A percentile compares a stretch with the other conserved stretches of the same genome.
These are phyloP conservation scores for Caradrina kadenii DNA, from an alignment of 2,888 invertebrate genomes.

Conservation along the genomic window DNA sequence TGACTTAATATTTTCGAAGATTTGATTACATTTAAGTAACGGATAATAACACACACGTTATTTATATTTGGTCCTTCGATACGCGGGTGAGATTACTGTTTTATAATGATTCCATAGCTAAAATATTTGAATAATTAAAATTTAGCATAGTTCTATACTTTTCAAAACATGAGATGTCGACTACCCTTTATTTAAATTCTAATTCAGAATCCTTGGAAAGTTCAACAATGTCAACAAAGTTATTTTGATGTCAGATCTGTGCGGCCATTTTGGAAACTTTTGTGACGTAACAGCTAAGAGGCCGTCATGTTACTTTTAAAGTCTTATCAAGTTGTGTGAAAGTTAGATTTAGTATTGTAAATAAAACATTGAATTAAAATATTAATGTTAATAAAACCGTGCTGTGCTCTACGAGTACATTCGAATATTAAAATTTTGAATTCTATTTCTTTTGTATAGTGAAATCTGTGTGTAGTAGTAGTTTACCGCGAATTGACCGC, in stretches of 20 bases:
- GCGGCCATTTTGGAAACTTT: constrained; percentile 54
- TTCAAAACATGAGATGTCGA: constrained; percentile 28
- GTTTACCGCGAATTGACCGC: too few species aligned
- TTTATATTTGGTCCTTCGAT: too few species aligned
- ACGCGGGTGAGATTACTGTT: too few species aligned
- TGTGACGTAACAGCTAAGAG: constrained; percentile 34
- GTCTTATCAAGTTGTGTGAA: constrained; percentile 22
- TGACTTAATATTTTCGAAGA: too few species aligned
- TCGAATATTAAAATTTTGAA: too few species aligned
- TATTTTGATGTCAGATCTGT: constrained; percentile 43
- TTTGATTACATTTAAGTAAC: too few species aligned
- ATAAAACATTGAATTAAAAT: constrained; percentile 1
- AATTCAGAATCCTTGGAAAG: constrained; percentile 36
- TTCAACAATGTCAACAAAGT: constrained; percentile 54
- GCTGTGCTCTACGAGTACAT: not conserved
- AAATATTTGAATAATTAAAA: too few species aligned
- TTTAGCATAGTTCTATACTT: constrained; percentile 21
- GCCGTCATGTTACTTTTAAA: constrained; percentile 24
- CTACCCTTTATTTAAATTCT: constrained; percentile 48
- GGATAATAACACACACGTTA: too few species aligned
- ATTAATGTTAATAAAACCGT: not conserved
- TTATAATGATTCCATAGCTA: too few species aligned
- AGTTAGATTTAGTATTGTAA: constrained; percentile 9
- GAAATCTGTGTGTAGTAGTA: too few species aligned
- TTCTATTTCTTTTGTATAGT: too few species aligned